phyloP scores from a whole-genome alignment of 2,888 invertebrate species.

The Epiblema foenella region DNA sequence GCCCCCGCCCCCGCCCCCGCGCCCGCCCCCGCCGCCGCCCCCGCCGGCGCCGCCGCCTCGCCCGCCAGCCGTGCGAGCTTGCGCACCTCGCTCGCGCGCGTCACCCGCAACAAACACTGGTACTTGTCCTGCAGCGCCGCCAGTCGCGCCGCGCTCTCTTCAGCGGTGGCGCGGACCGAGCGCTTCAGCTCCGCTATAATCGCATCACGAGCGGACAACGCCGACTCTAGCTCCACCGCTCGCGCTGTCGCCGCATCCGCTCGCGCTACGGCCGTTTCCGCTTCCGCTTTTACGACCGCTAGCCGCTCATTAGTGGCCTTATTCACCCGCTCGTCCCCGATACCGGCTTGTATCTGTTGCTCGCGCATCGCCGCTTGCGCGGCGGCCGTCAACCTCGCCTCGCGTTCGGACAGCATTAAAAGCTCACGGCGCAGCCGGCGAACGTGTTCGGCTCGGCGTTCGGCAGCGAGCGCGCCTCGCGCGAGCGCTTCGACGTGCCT shows the following conservation, averaged over 20 bases:
- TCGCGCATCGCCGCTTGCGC: conserved; percentile 75
- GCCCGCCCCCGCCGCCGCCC: conserved; percentile 33
- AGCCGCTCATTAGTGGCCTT: conserved; percentile 50
- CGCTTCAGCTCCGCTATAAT: conserved; percentile 77
- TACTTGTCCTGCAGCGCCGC: conserved; percentile 86
- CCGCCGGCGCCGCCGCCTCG: conserved; percentile 83
- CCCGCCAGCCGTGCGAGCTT: conserved; percentile 80
- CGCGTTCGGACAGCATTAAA: conserved; percentile 76
- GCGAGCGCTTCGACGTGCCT: conserved; percentile 48
- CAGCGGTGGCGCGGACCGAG: conserved; percentile 81
- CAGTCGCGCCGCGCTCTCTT: conserved; percentile 86
- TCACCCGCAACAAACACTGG: conserved; percentile 82
- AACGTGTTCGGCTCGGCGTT: conserved; percentile 63
- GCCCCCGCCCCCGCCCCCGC: conserved; percentile 53
- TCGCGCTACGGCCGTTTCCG: conserved; percentile 66
- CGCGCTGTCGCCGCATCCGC: conserved; percentile 66
- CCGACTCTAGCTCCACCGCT: conserved; percentile 82
- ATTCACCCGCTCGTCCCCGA: conserved; percentile 52
- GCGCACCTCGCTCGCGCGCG: conserved; percentile 83
- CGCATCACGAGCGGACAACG: conserved; percentile 64
- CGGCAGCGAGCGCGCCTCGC: conserved; percentile 52
- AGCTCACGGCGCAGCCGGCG: conserved; percentile 62
- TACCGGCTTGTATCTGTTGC: conserved; percentile 81
- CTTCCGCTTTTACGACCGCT: conserved; percentile 67
- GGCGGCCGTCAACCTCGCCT: conserved; percentile 76